Evolutionary conservation across 2,888 invertebrate genomes (phyloP).

Genomic region (Andricus curvator): DNA sequence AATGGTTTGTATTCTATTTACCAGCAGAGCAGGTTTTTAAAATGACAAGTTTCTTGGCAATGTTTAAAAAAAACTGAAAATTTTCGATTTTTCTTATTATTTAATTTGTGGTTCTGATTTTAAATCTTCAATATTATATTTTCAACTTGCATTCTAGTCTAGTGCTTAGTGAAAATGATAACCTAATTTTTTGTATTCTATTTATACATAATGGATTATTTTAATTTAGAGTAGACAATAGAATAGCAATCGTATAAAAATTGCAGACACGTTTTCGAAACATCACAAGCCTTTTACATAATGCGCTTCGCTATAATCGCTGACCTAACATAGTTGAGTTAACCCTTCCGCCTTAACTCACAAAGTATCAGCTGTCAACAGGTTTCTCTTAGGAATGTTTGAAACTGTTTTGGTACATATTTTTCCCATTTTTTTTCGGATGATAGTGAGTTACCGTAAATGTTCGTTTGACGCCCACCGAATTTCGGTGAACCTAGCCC

Average conservation of each 20-base stretch:
- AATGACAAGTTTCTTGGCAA: neutral
- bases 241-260: neutral
- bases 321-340: slow-evolving; percentile 1
- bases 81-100: neutral
- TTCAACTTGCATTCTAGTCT: neutral
- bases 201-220: neutral
- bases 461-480: no score
- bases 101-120: neutral
- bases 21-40: neutral
- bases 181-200: neutral
- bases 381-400: slow-evolving; percentile 15
- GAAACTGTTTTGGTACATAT: neutral
- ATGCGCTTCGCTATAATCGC: slow-evolving; percentile 2
- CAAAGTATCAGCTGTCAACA: neutral
- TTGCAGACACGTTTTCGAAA: neutral
- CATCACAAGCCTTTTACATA: neutral
- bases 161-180: neutral
- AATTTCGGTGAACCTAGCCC: no score
- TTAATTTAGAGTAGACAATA: neutral
- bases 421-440: neutral
- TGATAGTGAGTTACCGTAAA: neutral
- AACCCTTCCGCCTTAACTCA: slow-evolving; percentile 10
- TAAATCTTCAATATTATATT: neutral
- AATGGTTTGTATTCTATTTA: neutral
- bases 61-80: neutral